A percentile compares a stretch with the other conserved stretches of the same genome.
Conservation (phyloP, 2,113 vertebrate genomes). For the Chrysochloris asiatica region DNA sequence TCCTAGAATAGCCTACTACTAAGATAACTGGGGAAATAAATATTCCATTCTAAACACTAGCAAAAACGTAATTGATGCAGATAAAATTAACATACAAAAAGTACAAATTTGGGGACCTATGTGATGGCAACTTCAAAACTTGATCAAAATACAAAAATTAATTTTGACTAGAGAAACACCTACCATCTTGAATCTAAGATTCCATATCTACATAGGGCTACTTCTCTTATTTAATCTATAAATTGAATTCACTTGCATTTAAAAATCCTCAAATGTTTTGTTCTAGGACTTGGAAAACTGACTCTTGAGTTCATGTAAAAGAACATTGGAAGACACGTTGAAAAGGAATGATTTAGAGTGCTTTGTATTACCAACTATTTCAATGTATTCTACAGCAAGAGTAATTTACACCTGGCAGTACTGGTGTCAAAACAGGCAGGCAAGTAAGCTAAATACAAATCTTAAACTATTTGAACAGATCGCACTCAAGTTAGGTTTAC, state of each 20-base stretch:
- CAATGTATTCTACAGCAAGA: neutral
- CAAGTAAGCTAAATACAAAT: neutral
- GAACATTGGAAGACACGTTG: neutral
- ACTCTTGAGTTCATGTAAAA: neutral
- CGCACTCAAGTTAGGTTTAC: neutral
- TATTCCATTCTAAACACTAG: neutral
- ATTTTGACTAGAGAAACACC: neutral
- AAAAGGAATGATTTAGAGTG: neutral
- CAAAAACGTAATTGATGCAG: neutral
- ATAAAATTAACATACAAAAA: neutral
- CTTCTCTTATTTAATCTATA: neutral
- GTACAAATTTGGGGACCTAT: neutral
- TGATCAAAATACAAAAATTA: neutral
- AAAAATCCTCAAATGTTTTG: neutral
- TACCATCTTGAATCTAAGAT: neutral
- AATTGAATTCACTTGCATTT: neutral
- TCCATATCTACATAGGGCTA: neutral
- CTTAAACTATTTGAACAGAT: neutral
- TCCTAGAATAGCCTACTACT: neutral
- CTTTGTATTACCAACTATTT: neutral
- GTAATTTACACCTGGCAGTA: neutral
- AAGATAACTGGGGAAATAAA: conserved; percentile 6
- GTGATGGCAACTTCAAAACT: neutral
- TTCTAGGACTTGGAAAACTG: neutral
- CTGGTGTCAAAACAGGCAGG: neutral